A percentile compares a stretch with the other conserved stretches of the same genome.
phyloP scores from a whole-genome alignment of 2,797 vertebrate species.

The Helostoma temminkii region DNA sequence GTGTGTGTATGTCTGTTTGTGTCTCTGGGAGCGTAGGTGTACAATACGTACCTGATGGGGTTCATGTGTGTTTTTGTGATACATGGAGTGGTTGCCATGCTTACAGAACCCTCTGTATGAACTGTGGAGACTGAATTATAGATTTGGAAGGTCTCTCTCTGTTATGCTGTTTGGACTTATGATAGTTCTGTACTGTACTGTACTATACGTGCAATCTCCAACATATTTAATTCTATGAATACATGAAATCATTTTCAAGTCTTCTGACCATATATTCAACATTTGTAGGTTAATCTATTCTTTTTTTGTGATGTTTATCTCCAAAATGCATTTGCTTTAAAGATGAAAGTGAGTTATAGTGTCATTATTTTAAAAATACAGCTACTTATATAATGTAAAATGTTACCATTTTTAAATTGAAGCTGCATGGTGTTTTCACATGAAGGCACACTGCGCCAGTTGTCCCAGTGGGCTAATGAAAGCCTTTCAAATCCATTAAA shows the following conservation, averaged over 20 bases:
- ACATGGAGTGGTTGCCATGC: conserved; percentile 58
- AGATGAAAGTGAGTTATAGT: neutral
- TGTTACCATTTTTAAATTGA: neutral
- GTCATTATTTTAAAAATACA: neutral
- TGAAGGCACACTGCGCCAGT: neutral
- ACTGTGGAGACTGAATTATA: conserved; percentile 32
- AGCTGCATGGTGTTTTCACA: neutral
- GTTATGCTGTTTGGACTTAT: conserved; percentile 30
- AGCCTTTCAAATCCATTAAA: conserved; percentile 1
- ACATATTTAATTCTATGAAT: conserved; percentile 26
- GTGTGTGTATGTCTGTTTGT: conserved; percentile 25
- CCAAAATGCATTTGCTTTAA: neutral
- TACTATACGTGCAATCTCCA: conserved; percentile 11
- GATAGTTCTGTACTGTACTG: conserved; percentile 30
- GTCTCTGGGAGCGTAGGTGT: conserved; percentile 22
- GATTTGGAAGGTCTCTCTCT: conserved; percentile 34
- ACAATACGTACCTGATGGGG: conserved; percentile 25
- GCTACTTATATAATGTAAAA: neutral
- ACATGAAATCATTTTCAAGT: neutral
- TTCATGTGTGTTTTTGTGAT: conserved; percentile 17
- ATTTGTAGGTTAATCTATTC: neutral
- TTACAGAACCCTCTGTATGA: conserved; percentile 43
- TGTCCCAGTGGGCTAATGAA: neutral
- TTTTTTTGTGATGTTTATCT: neutral
- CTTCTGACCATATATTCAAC: neutral